These are phyloP conservation scores for Hymenopus coronatus DNA, from an alignment of 2,888 invertebrate genomes.

Conservation along the genomic window DNA sequence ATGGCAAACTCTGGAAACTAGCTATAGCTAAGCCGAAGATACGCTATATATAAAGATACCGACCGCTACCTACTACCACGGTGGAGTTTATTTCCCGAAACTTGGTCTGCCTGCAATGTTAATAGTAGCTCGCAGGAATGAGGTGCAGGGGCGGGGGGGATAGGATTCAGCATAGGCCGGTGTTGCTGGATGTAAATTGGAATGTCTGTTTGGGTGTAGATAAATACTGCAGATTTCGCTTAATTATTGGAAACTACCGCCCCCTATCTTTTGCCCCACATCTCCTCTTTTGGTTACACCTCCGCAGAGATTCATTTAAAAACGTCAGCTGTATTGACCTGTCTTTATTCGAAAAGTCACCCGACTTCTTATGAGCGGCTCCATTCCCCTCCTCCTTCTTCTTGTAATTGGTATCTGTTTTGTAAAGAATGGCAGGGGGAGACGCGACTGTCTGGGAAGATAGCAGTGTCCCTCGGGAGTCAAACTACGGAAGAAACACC, in stretches of 20 bases:
- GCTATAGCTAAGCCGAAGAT: neutral
- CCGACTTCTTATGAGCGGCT: neutral
- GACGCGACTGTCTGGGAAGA: conserved; percentile 23
- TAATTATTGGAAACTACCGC: conserved; percentile 31
- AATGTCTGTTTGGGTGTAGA: conserved; percentile 30
- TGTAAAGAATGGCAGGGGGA: conserved; percentile 5
- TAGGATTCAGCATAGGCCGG: too few relatives aligned
- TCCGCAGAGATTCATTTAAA: neutral
- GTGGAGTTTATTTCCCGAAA: neutral
- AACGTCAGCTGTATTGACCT: neutral
- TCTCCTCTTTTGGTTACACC: neutral
- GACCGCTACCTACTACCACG: neutral
- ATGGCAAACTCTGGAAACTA: neutral
- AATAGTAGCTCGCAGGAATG: neutral
- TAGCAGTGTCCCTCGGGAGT: conserved; percentile 16
- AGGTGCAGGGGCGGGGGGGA: neutral
- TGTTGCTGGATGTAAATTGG: conserved; percentile 12
- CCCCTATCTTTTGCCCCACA: neutral
- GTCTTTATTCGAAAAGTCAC: neutral
- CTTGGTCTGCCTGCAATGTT: neutral
- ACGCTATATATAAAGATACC: neutral
- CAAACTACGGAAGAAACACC: conserved; percentile 3
- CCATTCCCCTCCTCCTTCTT: neutral
- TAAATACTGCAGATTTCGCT: conserved; percentile 31
- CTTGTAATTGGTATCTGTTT: conserved; percentile 15